Conservation (phyloP, 2,888 invertebrate species). For the Craniophora ligustri region DNA sequence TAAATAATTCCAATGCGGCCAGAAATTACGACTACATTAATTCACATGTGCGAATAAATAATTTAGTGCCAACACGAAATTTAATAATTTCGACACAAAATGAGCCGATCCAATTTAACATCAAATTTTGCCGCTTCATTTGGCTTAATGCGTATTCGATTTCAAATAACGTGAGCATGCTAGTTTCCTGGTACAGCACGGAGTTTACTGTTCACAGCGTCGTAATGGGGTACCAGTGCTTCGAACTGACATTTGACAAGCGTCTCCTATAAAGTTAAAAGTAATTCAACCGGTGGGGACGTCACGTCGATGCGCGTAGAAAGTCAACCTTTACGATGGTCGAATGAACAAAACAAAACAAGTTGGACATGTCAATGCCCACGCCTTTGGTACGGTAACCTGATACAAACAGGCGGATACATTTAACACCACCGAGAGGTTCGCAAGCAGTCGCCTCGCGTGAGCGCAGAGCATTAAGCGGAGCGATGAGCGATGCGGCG, state of each 20-base stretch:
- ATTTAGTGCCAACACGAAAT: constrained; percentile 57
- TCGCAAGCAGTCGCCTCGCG: constrained; percentile 70
- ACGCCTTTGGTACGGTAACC: constrained; percentile 87
- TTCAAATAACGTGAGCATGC: constrained; percentile 38
- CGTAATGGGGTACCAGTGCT: constrained; percentile 47
- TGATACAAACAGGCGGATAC: constrained; percentile 85
- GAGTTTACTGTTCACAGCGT: constrained; percentile 61
- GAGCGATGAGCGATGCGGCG: constrained; percentile 69
- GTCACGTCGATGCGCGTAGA: constrained; percentile 84
- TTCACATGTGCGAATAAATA: constrained; percentile 65
- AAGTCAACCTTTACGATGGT: constrained; percentile 84
- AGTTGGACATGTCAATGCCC: constrained; percentile 87
- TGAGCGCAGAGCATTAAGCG: constrained; percentile 66
- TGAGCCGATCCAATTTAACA: constrained; percentile 51
- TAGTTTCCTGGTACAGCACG: constrained; percentile 49
- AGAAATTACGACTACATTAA: constrained; percentile 68
- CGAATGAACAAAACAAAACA: constrained; percentile 86
- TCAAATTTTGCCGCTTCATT: constrained; percentile 52
- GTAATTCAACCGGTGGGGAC: constrained; percentile 76
- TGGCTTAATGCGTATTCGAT: constrained; percentile 43
- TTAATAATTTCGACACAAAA: constrained; percentile 57
- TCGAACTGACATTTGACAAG: constrained; percentile 77
- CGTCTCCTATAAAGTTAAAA: constrained; percentile 75
- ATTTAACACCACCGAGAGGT: constrained; percentile 84
- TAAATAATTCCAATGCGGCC: constrained; percentile 63